Base-by-base conservation (phyloP, 2,113 vertebrate species). In the Pluvialis apricaria region DNA sequence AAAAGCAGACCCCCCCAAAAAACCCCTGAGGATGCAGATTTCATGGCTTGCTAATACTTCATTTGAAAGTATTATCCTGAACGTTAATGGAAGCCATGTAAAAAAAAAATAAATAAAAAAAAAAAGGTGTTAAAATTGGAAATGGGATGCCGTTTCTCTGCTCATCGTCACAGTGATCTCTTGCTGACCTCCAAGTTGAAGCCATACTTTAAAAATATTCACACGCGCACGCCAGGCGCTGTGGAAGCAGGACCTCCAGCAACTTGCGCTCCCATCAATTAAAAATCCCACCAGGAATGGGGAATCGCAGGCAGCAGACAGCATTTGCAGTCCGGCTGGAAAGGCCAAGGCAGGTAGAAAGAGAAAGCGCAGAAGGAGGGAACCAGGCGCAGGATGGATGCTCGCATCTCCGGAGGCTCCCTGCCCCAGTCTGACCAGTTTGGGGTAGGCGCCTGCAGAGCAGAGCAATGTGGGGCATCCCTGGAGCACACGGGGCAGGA, bases 321-420 rank as follows among this genome's bases (percentile, higher is more conserved):
- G 77, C 13, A 19, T 68, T 42, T 45, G 14, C 88, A 81, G n/a
- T 54, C 38, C 2, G 7, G 5, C 47, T 71, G 64, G 66, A 42
- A 83, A 92, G 58, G 76, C 61, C 86, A 55, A 57, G 40, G 51
- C 44, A 72, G 66, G 82, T 3, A 66, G 75, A 62, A 93, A 55
- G 12, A 49, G 65, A 49, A 85, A 65, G 80, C 2, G 7, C 78
- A 40, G 62, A 62, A 60, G 45, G 58, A 71, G 3, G 7, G 20
- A 52, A 70, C 11, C 0, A 0, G 42, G 38, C 0, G 1, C 47
- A 11, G 26, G 49, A 52, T 15, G 64, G 49, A 57, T 44, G 68
- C 12, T 81, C 1, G 0, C 0, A 0, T 25, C n/a, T 14, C 47
- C 3, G 1, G 42, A 47, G 16, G 57, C 15, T 68, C 21, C 32